Evolutionary conservation across 2,888 invertebrate species (phyloP).

Genomic region (Aleiodes testaceus): DNA sequence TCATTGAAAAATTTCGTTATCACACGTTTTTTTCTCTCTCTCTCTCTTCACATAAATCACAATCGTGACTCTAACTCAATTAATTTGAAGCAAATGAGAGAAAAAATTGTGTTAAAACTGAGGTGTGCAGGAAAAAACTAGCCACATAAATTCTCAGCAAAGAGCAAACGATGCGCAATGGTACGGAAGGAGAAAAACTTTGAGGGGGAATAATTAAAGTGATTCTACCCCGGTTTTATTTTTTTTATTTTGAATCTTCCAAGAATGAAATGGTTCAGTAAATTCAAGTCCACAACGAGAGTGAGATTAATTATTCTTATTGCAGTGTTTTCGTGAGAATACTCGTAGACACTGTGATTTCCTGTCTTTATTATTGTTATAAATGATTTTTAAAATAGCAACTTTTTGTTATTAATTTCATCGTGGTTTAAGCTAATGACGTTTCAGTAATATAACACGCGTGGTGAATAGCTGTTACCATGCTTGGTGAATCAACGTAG

Average conservation of each 20-base stretch:
- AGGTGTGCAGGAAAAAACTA: conserved; percentile 5
- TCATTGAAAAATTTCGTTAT: background rate
- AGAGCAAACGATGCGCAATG: background rate
- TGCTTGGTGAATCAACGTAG: conserved; percentile 70
- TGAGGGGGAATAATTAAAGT: conserved; percentile 17
- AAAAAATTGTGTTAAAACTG: conserved; percentile 8
- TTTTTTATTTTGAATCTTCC: background rate
- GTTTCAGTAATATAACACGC: conserved; percentile 55
- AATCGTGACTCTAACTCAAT: conserved; percentile 16
- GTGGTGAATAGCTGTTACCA: conserved; percentile 69
- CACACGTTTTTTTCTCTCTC: no score
- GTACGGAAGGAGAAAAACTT: background rate
- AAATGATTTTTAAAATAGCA: conserved; percentile 39
- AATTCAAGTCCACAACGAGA: conserved; percentile 33
- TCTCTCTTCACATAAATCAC: no score
- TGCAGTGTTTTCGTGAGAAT: conserved; percentile 14
- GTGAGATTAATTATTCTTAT: conserved; percentile 37
- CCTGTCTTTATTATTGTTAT: conserved; percentile 51
- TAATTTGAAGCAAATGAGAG: background rate
- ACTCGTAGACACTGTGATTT: conserved; percentile 50
- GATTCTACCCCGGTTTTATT: conserved; percentile 1
- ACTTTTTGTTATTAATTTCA: conserved; percentile 42
- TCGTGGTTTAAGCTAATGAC: conserved; percentile 56
- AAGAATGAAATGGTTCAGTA: conserved; percentile 10
- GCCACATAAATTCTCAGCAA: background rate